Evolutionary conservation across 2,888 invertebrate species (phyloP).

Genomic region (Microplitis manilae): DNA sequence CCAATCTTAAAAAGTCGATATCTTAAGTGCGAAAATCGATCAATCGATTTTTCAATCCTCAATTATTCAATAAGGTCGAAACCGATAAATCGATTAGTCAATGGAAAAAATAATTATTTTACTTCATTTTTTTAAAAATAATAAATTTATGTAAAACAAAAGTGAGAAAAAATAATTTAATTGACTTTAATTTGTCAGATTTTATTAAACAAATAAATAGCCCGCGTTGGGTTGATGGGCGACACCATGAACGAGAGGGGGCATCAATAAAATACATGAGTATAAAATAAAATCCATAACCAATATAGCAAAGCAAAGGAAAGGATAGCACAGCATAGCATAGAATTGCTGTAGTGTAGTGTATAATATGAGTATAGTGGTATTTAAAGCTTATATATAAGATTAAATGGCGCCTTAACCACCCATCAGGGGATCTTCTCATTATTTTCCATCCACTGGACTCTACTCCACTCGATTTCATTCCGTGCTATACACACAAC

Average conservation of each 20-base stretch:
- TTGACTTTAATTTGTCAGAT: not conserved
- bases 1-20: too few species aligned
- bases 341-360: conserved; percentile 64
- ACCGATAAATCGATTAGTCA: too few species aligned
- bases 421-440: conserved; percentile 67
- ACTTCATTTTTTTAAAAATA: too few species aligned
- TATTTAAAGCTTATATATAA: conserved; percentile 15
- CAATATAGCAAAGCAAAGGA: not conserved
- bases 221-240: not conserved
- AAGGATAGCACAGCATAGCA: conserved; percentile 27
- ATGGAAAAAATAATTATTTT: too few species aligned
- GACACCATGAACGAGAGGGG: not conserved
- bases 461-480: not conserved
- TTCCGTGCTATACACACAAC: not conserved
- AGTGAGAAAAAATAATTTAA: not conserved
- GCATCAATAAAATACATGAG: not conserved
- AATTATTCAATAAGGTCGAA: too few species aligned
- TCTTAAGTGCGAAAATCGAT: too few species aligned
- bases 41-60: too few species aligned
- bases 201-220: too few species aligned
- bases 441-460: conserved; percentile 59
- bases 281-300: not conserved
- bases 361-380: conserved; percentile 52
- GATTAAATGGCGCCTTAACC: conserved; percentile 62
- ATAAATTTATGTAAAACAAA: too few species aligned